Evolutionary conservation across 1,140 invertebrate species (phyloP).

Genomic region (Leptopilina clavipes): DNA sequence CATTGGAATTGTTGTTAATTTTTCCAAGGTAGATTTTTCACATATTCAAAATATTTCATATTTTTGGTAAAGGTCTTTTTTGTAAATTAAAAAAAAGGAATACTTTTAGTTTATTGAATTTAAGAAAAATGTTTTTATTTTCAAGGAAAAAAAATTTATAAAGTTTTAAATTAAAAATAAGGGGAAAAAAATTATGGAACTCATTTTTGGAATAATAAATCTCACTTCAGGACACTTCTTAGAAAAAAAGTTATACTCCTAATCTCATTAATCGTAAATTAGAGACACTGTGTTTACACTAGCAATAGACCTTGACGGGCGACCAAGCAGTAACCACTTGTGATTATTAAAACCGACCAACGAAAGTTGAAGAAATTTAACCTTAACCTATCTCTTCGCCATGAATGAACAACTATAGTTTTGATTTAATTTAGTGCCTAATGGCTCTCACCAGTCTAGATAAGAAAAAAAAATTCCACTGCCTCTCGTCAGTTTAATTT

Average conservation of each 20-base stretch:
- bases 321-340: conserved; percentile 8
- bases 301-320: background rate
- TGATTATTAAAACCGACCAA: conserved; percentile 17
- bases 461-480: conserved; percentile 32
- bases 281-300: conserved; percentile 6
- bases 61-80: no score
- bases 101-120: no score
- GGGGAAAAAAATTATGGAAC: background rate
- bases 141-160: no score
- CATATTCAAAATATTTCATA: background rate
- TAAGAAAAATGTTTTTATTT: no score
- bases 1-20: conserved; percentile 45
- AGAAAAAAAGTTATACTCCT: background rate
- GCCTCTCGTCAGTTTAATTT: background rate
- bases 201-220: background rate
- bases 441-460: background rate
- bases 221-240: background rate
- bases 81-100: no score
- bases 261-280: conserved; percentile 28
- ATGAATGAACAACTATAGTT: conserved; percentile 21
- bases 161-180: background rate
- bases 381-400: conserved; percentile 19
- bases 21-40: conserved; percentile 53
- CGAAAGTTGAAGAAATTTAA: conserved; percentile 27
- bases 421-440: conserved; percentile 11